A percentile compares a stretch with the other conserved stretches of the same genome.
phyloP scores from a whole-genome alignment of 2,113 vertebrate species.

The Apus apus region DNA sequence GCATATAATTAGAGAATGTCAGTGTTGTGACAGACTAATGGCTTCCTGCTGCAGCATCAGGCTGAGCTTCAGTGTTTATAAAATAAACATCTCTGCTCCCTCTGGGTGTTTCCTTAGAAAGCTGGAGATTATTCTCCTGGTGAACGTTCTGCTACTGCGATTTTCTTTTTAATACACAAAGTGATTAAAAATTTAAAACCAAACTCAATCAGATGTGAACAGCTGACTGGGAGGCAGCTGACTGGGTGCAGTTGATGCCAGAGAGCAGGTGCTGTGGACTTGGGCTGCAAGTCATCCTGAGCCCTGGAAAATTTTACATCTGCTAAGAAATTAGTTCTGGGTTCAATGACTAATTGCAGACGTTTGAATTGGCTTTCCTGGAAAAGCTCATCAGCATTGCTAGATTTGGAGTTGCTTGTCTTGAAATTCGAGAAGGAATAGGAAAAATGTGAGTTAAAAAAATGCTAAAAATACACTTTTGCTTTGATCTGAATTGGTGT shows the following conservation, averaged over 20 bases:
- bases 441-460: background rate
- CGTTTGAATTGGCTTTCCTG: background rate
- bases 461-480: background rate
- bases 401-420: background rate
- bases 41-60: conserved; percentile 30
- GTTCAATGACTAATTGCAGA: conserved; percentile 13
- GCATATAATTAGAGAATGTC: background rate
- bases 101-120: conserved; percentile 38
- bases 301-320: background rate
- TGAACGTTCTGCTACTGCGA: conserved; percentile 34
- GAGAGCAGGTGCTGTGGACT: conserved; percentile 8
- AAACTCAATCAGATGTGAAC: background rate
- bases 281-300: background rate
- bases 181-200: conserved; percentile 56
- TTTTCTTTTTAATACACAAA: conserved; percentile 32
- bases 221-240: conserved; percentile 2
- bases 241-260: background rate
- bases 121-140: conserved; percentile 11
- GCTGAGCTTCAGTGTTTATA: conserved; percentile 33
- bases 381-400: background rate
- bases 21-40: conserved; percentile 41
- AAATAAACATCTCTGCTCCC: conserved; percentile 41
- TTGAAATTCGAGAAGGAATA: background rate
- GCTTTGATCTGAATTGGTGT: background rate
- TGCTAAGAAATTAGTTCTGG: conserved; percentile 5